Conservation (phyloP, 2,797 vertebrate genomes). For the Martes flavigula region DNA sequence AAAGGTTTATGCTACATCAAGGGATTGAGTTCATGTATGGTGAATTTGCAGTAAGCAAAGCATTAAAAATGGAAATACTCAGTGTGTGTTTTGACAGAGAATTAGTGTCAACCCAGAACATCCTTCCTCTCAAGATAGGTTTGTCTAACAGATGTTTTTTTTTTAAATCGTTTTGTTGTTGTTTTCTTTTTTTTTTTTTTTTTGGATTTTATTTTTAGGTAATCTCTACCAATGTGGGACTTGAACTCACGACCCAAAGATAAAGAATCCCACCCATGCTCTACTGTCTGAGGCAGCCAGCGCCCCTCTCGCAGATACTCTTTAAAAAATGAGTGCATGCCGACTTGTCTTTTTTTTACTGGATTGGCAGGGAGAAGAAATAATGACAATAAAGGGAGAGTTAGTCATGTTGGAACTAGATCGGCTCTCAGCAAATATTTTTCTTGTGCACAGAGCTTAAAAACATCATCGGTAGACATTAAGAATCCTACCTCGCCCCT, state of each 20-base stretch:
- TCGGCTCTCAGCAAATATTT: background rate
- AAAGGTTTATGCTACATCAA: background rate
- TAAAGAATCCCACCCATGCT: background rate
- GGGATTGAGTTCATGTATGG: slow-evolving; percentile 7
- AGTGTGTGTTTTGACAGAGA: slow-evolving; percentile 40
- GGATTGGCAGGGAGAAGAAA: slow-evolving; percentile 11
- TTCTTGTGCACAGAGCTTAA: background rate
- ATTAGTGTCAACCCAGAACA: slow-evolving; percentile 29
- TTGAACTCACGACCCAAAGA: background rate
- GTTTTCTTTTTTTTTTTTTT: background rate
- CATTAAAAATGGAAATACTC: slow-evolving; percentile 54
- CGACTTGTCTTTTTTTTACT: background rate
- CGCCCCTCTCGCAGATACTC: background rate
- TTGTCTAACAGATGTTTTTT: background rate
- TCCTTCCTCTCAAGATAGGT: slow-evolving; percentile 35
- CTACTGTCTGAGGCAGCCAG: background rate
- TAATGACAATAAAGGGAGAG: background rate
- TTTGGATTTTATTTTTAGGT: background rate
- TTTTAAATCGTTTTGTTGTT: background rate
- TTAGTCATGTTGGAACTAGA: background rate
- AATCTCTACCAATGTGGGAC: background rate
- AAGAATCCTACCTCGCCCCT: background rate
- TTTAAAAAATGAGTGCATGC: background rate
- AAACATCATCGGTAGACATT: background rate
- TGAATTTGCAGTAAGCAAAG: slow-evolving; percentile 59